Percentiles rank a stretch among this genome's conserved stretches.
These are phyloP conservation scores for Mareca strepera DNA, from an alignment of 2,797 vertebrate genomes.

Conservation along the genomic window DNA sequence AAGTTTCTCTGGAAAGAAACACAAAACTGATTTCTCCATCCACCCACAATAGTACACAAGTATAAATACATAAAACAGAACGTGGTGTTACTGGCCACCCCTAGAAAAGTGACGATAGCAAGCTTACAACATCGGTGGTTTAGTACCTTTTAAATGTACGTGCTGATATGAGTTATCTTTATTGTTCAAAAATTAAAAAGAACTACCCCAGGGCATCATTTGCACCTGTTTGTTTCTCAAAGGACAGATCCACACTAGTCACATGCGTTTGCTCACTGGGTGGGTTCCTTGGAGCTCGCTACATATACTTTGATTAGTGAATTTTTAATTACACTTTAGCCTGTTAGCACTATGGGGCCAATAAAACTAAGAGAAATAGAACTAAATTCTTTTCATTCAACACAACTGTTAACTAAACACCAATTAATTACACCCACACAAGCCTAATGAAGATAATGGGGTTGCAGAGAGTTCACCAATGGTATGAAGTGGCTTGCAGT, in stretches of 20 bases:
- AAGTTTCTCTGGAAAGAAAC: not conserved
- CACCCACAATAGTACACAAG: fast-evolving
- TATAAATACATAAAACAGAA: not conserved
- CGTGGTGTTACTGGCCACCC: not conserved
- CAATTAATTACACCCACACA: constrained; percentile 70
- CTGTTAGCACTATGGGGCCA: constrained; percentile 58
- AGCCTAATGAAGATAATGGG: constrained; percentile 73
- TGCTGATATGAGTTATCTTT: not conserved
- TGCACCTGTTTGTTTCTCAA: not conserved
- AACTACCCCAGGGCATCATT: not conserved
- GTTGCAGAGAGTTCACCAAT: constrained; percentile 64
- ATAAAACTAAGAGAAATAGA: constrained; percentile 71
- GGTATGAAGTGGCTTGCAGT: constrained; percentile 60
- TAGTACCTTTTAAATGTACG: not conserved
- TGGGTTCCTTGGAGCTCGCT: not conserved
- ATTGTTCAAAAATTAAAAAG: not conserved
- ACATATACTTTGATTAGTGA: constrained; percentile 44
- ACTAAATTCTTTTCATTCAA: constrained; percentile 66
- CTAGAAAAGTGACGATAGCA: not conserved
- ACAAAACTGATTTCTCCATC: not conserved
- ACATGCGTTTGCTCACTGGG: not conserved
- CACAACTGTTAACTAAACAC: constrained; percentile 65
- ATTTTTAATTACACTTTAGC: constrained; percentile 62
- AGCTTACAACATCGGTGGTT: not conserved
- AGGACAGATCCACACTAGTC: not conserved